Conservation (phyloP, 2,113 vertebrate genomes). For the Petroica traversi region DNA sequence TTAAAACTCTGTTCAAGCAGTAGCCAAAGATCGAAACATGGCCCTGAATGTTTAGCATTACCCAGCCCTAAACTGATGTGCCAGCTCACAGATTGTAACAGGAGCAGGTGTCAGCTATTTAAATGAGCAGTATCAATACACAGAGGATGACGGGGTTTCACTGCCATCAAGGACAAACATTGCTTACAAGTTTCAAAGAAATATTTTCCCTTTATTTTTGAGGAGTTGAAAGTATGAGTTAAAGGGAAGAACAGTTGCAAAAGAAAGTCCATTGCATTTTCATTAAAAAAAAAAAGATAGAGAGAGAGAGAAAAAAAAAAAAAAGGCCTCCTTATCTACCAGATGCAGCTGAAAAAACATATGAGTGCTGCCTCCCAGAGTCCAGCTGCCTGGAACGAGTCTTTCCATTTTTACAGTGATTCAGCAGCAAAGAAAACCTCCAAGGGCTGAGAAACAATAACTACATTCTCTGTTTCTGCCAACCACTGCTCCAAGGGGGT, state of each 20-base stretch:
- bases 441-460: not conserved
- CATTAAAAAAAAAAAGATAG: accelerated
- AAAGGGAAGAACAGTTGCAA: not conserved
- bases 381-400: slow-evolving; percentile 7
- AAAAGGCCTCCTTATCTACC: not conserved
- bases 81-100: not conserved
- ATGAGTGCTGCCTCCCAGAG: slow-evolving; percentile 65
- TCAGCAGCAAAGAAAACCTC: not conserved
- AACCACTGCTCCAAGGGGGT: not conserved
- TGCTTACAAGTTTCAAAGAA: not conserved
- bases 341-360: slow-evolving; percentile 29
- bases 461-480: not conserved
- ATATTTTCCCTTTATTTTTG: not conserved
- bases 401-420: not conserved
- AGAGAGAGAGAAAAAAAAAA: accelerated
- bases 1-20: not conserved
- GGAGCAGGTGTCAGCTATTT: not conserved
- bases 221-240: not conserved
- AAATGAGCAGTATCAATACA: not conserved
- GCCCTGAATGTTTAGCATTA: not conserved
- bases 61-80: not conserved
- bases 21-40: not conserved
- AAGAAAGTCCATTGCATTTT: not conserved
- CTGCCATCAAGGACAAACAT: not conserved
- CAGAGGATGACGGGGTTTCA: not conserved